Evolutionary conservation across 2,797 vertebrate genomes (phyloP).

Genomic region (Nannoperca australis): DNA sequence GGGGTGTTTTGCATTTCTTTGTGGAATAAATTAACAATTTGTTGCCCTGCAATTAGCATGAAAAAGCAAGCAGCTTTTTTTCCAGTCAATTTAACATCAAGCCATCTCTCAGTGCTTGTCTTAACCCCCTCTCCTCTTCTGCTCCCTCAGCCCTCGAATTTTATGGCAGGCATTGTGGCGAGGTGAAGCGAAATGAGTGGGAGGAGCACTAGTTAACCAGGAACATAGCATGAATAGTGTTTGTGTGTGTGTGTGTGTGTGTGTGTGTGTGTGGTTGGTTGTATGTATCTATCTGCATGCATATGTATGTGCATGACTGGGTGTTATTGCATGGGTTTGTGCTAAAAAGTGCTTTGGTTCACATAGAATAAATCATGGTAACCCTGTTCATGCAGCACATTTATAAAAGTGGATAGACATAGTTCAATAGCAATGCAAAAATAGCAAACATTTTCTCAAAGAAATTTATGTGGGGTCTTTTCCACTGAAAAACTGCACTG

Average conservation of each 20-base stretch:
- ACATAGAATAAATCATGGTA: conserved; percentile 32
- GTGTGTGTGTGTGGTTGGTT: conserved; percentile 38
- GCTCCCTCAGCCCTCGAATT: conserved; percentile 59
- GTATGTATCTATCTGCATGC: conserved; percentile 17
- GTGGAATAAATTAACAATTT: conserved; percentile 86
- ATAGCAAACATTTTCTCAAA: not conserved
- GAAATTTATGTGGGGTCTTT: not conserved
- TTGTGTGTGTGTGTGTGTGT: conserved; percentile 47
- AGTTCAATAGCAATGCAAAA: not conserved
- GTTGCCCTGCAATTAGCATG: conserved; percentile 82
- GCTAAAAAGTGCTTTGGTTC: conserved; percentile 35
- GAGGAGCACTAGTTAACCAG: conserved; percentile 71
- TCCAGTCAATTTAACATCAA: conserved; percentile 86
- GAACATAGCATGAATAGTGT: conserved; percentile 53
- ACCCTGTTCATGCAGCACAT: conserved; percentile 12
- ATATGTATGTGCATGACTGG: conserved; percentile 1
- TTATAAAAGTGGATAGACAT: conserved; percentile 2
- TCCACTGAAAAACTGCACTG: not conserved
- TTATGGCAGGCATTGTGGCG: conserved; percentile 75
- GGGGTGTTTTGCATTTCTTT: conserved; percentile 57
- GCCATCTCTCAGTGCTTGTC: conserved; percentile 67
- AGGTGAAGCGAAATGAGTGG: conserved; percentile 73
- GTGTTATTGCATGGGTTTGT: conserved; percentile 21
- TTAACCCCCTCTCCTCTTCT: conserved; percentile 58
- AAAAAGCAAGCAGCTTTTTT: conserved; percentile 81